A percentile compares a stretch with the other conserved stretches of the same genome.
Conservation (phyloP, 2,888 invertebrate genomes). For the Muschampia plurimacula region DNA sequence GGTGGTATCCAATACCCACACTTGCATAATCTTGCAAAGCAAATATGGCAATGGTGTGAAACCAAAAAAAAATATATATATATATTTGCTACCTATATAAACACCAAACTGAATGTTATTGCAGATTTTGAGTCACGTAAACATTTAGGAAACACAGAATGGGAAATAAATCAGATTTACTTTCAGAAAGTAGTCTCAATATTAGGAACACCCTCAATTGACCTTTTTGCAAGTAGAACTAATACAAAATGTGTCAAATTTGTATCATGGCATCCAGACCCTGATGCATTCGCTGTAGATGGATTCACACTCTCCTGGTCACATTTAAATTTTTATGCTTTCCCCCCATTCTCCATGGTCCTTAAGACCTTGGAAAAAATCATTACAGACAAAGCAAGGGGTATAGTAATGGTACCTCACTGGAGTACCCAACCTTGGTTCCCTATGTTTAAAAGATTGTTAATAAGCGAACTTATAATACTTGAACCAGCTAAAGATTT, state of each 20-base stretch:
- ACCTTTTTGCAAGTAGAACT: slow-evolving; percentile 1
- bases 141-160: background rate
- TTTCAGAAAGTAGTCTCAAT: background rate
- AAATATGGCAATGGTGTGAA: background rate
- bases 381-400: background rate
- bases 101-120: background rate
- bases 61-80: background rate
- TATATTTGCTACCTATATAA: slow-evolving; percentile 1
- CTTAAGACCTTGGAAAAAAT: background rate
- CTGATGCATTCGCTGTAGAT: background rate
- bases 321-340: background rate
- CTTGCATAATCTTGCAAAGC: background rate
- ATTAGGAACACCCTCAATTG: background rate
- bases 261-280: background rate
- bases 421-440: slow-evolving; percentile 1
- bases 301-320: background rate
- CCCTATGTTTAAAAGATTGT: background rate
- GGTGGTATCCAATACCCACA: background rate
- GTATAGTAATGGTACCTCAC: background rate
- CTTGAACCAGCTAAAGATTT: background rate
- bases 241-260: background rate
- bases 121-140: slow-evolving; percentile 4
- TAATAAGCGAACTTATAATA: background rate
- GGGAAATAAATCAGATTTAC: background rate
- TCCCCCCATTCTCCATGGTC: background rate